Base-by-base conservation (phyloP, 2,113 vertebrate genomes). In the Rostratula benghalensis region DNA sequence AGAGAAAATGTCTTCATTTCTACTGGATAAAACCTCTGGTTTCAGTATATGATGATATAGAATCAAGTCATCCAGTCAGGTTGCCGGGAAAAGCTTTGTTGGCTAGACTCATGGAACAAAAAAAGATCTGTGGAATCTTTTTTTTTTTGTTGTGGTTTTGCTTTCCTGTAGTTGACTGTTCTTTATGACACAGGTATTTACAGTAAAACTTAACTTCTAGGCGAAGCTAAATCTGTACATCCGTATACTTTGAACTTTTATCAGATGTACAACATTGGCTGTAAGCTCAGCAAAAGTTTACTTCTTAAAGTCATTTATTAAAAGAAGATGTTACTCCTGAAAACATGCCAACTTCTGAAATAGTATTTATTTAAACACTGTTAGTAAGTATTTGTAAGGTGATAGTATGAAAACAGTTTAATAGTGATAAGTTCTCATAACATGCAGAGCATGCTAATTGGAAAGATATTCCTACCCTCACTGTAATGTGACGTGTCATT, bases 181-280 rank as follows among this genome's bases (percentile, higher is more conserved):
- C 35, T 78, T 83, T 45, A n/a, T 74, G 64, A 68, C 41, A 54
- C 27, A 48, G 43, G 7, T 92, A 17, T 39, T 48, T 83, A 61
- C 15, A 50, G 43, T 83, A 78, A 90, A 94, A 76, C 27, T 45
- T 78, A 8, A 54, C 43, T 92, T 51, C 28, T 43, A 0, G 3
- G 3, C 24, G 64, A 71, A 68, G 9, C 20, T 89, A 30, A 33
- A 19, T 87, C 25, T 87, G 11, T 82, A 23, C n/a, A 22, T 87
- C 17, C 0, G 0, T 9, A 6, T 15, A 24, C 23, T 71, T 89
- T 0, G 1, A 39, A 61, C 14, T 35, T 86, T 39, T 69, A 9
- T 83, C 21, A 67, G 21, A 10, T 30, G 56, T 78, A 10, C 16
- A 56, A 3, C 9, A 6, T 14, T 79, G 20, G 13, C 12, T 73